Evolutionary conservation across 2,888 invertebrate species (phyloP).

Genomic region (Allacma fusca): DNA sequence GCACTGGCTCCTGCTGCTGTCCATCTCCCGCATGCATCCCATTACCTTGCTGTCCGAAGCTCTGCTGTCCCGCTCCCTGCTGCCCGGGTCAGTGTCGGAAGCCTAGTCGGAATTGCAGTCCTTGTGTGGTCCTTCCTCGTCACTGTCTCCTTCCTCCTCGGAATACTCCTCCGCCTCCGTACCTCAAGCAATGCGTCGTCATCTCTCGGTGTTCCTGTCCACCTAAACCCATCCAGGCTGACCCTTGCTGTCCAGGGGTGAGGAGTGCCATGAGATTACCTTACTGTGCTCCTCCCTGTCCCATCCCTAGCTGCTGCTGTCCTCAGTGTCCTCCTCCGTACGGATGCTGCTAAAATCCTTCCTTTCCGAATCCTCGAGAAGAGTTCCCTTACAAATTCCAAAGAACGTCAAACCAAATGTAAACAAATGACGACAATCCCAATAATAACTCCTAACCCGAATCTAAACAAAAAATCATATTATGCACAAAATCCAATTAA

Average conservation of each 20-base stretch:
- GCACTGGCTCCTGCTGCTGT: neutral
- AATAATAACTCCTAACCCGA: too few species aligned
- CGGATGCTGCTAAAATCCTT: too few species aligned
- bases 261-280: slow-evolving; percentile 13
- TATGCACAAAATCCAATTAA: too few species aligned
- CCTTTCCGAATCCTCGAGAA: too few species aligned
- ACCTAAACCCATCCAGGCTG: slow-evolving; percentile 12
- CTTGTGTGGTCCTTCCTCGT: too few species aligned
- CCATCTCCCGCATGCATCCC: neutral
- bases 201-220: slow-evolving; percentile 34
- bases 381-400: too few species aligned
- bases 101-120: neutral
- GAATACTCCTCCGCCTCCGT: neutral
- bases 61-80: slow-evolving; percentile 9
- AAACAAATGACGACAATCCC: too few species aligned
- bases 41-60: slow-evolving; percentile 17
- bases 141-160: slow-evolving; percentile 19
- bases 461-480: too few species aligned
- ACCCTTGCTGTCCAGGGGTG: slow-evolving; percentile 19
- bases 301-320: slow-evolving; percentile 20
- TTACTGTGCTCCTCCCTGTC: slow-evolving; percentile 21
- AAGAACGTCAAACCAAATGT: too few species aligned
- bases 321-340: slow-evolving; percentile 25
- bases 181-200: slow-evolving; percentile 27
- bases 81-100: slow-evolving; percentile 1